A percentile compares a stretch with the other conserved stretches of the same genome.
phyloP scores from a whole-genome alignment of 2,888 invertebrate genomes.

The Alentia gelatinosa region DNA sequence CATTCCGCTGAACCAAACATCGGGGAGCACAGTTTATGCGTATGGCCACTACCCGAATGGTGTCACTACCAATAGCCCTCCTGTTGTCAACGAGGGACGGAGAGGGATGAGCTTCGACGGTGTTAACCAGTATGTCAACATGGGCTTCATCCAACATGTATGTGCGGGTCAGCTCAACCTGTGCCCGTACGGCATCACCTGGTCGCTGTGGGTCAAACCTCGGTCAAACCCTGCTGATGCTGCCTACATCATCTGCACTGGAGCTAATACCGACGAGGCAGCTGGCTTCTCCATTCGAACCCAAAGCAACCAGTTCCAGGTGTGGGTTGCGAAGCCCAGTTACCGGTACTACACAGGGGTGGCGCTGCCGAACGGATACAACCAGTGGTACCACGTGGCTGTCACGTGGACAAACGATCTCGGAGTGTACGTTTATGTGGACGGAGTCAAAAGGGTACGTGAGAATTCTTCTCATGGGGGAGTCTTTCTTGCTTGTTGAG shows the following conservation, averaged over 20 bases:
- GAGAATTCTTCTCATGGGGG: too few relatives aligned
- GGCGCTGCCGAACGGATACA: not conserved
- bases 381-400: not conserved
- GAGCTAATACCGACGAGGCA: not conserved
- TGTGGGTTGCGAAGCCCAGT: not conserved
- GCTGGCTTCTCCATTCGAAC: not conserved
- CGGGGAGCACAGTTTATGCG: not conserved
- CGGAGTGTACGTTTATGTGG: not conserved
- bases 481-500: too few relatives aligned
- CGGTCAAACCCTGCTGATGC: not conserved
- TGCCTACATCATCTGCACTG: not conserved
- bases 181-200: conserved; percentile 11
- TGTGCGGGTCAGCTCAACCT: not conserved
- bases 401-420: not conserved
- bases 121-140: not conserved
- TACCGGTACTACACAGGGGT: not conserved
- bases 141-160: not conserved
- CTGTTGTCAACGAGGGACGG: not conserved
- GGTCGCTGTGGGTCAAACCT: not conserved
- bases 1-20: not conserved
- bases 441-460: conserved; percentile 4
- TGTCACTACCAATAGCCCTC: not conserved
- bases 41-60: conserved; percentile 29
- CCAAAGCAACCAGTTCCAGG: not conserved
- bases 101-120: not conserved